Conservation (phyloP, 2,113 vertebrate genomes). For the Pelusios castaneus region DNA sequence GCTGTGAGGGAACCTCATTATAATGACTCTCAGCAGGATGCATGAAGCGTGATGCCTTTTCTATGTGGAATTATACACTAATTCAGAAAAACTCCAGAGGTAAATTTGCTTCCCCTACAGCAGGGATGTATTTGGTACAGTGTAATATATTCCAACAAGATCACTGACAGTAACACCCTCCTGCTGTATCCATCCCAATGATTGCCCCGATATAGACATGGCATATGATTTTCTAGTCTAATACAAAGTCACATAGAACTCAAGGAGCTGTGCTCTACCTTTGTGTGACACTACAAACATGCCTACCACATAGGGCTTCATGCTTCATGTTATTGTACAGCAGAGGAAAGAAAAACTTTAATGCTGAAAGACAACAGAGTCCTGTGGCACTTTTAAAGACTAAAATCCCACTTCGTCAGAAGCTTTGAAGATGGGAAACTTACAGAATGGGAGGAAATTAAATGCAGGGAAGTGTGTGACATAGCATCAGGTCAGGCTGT, state of each 20-base stretch:
- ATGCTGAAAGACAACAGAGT: background rate
- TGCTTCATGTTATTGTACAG: background rate
- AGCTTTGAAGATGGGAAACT: too few relatives aligned
- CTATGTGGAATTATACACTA: constrained; percentile 1
- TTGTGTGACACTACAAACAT: background rate
- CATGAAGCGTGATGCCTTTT: background rate
- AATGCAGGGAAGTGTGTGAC: too few relatives aligned
- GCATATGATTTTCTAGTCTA: background rate
- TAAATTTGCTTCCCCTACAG: background rate
- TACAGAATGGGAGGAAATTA: too few relatives aligned
- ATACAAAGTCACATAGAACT: background rate
- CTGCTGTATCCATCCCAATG: background rate
- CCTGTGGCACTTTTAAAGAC: too few relatives aligned
- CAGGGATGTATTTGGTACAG: background rate
- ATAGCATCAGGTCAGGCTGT: too few relatives aligned
- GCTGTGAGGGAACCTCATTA: constrained; percentile 34
- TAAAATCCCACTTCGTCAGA: too few relatives aligned
- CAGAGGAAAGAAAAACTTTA: background rate
- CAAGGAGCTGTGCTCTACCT: background rate
- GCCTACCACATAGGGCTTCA: background rate
- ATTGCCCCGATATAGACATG: background rate
- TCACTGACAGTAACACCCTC: background rate
- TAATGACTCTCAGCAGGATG: background rate
- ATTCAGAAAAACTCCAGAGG: background rate
- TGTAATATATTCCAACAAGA: background rate